Evolutionary conservation across 2,113 vertebrate genomes (phyloP).

Genomic region (Aphelocoma coerulescens): DNA sequence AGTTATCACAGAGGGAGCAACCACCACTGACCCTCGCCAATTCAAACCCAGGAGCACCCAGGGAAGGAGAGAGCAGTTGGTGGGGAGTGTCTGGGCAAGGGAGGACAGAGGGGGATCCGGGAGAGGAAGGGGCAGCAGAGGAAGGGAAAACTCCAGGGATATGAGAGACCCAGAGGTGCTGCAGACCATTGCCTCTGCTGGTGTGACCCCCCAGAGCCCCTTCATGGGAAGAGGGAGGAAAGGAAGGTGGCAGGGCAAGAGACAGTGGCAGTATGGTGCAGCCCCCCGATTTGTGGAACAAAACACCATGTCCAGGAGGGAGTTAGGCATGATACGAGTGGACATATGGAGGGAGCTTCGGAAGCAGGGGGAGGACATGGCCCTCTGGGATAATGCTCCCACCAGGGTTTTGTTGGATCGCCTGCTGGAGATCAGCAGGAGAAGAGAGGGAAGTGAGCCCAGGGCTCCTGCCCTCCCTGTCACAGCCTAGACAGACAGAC

Average conservation of each 20-base stretch:
- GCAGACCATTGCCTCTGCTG: fast-evolving
- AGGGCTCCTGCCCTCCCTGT: background rate
- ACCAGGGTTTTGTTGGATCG: constrained; percentile 26
- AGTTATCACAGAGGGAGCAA: fast-evolving
- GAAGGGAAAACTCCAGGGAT: background rate
- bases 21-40: fast-evolving
- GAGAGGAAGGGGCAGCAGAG: background rate
- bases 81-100: background rate
- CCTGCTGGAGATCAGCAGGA: background rate
- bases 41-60: background rate
- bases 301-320: background rate
- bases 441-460: background rate
- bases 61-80: background rate
- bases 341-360: constrained; percentile 43
- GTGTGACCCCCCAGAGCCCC: background rate
- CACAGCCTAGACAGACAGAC: background rate
- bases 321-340: background rate
- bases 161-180: background rate
- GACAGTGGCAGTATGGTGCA: background rate
- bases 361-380: constrained; percentile 28
- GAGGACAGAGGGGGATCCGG: fast-evolving
- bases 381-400: constrained; percentile 8
- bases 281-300: background rate
- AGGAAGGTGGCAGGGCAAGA: background rate
- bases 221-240: background rate